Percentiles rank a stretch among this genome's conserved stretches.
Evolutionary conservation across 1,140 invertebrate species (phyloP).

Genomic region (Diorhabda carinulata): DNA sequence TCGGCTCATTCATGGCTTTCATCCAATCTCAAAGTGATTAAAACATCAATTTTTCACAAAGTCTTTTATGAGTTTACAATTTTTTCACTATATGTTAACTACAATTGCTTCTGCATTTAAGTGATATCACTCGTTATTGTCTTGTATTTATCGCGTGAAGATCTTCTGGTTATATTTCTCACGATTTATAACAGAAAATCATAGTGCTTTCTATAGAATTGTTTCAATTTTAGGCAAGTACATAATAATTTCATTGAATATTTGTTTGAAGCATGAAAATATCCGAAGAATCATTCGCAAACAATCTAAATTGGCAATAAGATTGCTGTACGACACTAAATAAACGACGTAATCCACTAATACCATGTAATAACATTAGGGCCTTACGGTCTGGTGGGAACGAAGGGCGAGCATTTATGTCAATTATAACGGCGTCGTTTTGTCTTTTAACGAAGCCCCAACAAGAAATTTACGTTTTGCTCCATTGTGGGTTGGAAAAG

Average conservation of each 20-base stretch:
- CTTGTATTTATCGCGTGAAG: too few species aligned
- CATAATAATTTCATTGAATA: constrained; percentile 1
- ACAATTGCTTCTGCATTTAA: too few species aligned
- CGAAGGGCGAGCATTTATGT: constrained; percentile 14
- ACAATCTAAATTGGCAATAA: constrained; percentile 37
- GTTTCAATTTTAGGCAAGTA: too few species aligned
- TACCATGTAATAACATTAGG: constrained; percentile 37
- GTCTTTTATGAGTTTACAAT: too few species aligned
- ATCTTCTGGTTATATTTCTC: too few species aligned
- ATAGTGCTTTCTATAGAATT: too few species aligned
- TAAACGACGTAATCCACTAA: constrained; percentile 37
- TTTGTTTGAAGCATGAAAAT: constrained; percentile 5
- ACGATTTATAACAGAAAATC: too few species aligned
- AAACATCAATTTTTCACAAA: too few species aligned
- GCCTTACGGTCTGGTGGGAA: constrained; percentile 17
- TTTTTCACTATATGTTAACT: too few species aligned
- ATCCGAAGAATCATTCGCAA: constrained; percentile 21
- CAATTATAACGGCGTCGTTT: constrained; percentile 15
- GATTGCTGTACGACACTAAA: constrained; percentile 37
- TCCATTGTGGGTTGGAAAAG: neutral
- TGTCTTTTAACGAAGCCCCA: neutral
- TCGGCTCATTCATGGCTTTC: too few species aligned
- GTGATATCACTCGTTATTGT: too few species aligned
- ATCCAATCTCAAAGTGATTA: too few species aligned
- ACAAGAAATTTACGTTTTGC: neutral